Evolutionary conservation across 2,888 invertebrate species (phyloP).

Genomic region (Pinctada fucata): DNA sequence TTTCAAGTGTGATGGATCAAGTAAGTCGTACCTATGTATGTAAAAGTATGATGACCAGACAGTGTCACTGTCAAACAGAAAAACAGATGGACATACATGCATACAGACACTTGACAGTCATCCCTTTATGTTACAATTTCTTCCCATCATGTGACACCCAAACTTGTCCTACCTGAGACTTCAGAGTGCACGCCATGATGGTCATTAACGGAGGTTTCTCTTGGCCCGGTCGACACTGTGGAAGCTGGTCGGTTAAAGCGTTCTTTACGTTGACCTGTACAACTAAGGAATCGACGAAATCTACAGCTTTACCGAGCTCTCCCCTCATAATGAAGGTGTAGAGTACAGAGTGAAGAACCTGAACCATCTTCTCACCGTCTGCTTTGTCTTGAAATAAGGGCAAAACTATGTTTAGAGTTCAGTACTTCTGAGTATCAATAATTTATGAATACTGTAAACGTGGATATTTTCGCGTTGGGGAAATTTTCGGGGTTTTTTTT

Average conservation of each 20-base stretch:
- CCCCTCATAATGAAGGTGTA: conserved; percentile 69
- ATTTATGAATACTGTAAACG: too few relatives aligned
- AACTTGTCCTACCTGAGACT: conserved; percentile 55
- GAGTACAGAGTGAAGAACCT: conserved; percentile 69
- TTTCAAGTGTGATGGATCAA: too few relatives aligned
- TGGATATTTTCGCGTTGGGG: too few relatives aligned
- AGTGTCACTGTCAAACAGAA: too few relatives aligned
- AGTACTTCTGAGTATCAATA: background rate
- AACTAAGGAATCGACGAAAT: conserved; percentile 64
- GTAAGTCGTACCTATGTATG: too few relatives aligned
- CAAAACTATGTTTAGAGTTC: background rate
- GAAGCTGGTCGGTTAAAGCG: conserved; percentile 53
- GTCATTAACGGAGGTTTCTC: conserved; percentile 64
- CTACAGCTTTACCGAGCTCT: conserved; percentile 62
- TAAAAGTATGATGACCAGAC: too few relatives aligned
- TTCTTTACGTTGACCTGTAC: conserved; percentile 60
- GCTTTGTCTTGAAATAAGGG: conserved; percentile 42
- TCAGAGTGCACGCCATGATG: conserved; percentile 59
- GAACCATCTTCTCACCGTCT: conserved; percentile 57
- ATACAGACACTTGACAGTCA: too few relatives aligned
- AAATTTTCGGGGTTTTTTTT: too few relatives aligned
- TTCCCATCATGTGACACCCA: too few relatives aligned
- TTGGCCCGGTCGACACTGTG: conserved; percentile 45
- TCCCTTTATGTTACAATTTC: too few relatives aligned
- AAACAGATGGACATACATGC: too few relatives aligned